Evolutionary conservation across 1,140 invertebrate genomes (phyloP), one percentile per base, ranked within the genome.

Genomic region (Pseudachorutes palmiensis): DNA sequence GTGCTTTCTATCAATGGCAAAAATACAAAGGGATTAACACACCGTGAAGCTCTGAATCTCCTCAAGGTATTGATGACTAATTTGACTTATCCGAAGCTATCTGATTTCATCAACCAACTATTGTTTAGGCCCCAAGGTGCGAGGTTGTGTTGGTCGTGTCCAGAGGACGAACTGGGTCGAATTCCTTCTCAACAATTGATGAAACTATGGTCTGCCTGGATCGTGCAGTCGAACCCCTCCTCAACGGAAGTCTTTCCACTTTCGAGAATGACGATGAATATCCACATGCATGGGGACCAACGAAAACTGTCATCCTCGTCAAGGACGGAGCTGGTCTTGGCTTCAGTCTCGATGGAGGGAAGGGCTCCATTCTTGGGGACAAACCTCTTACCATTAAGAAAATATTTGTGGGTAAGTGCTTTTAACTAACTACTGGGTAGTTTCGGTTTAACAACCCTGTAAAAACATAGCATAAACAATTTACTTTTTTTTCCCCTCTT

Each of bases 321-420:
- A 95, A 95, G 76, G 92, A 93, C 73, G 89, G 88, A 67, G 88
- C 90, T 68, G 92, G 92, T 12, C 81, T 95, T 48, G 93, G 93
- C 51, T 94, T 97, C 77, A 92, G 91, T 75, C 83, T 97, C 49
- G 91, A 95, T 76, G 93, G 93, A 64, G 93, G 93, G 26, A 87
- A 88, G 74, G 91, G 91, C 74, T 94, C 92, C 24, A 91, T 90
- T 0, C 79, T 86, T 57, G 93, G 93, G 16, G 90, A 95, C 78
- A 83, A 85, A 75, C 91, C 93, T 57, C 82, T 94, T 30, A 85
- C 87, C 30, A 86, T 94, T 64, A 94, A 94, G 78, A 93, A 94
- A 80, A 86, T 94, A 74, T 94, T 94, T 78, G 89, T 89, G 80
- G 92, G 92, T 92, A 80, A 78, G 79, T 58, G 30, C 58, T 36